Evolutionary conservation across 2,888 invertebrate species (phyloP).

Genomic region (Lumbricus terrestris): DNA sequence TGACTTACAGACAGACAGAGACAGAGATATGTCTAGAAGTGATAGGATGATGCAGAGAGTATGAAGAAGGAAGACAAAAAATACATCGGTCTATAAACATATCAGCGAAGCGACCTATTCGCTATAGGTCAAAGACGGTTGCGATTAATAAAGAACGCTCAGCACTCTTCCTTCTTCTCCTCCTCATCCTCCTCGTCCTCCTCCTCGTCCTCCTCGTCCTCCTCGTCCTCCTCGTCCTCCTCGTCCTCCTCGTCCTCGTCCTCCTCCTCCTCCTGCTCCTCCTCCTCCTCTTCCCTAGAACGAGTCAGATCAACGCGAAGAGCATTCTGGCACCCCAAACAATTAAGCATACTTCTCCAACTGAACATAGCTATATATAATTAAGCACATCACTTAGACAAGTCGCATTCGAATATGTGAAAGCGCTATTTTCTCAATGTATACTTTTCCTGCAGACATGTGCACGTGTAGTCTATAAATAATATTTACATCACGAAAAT

Average conservation of each 20-base stretch:
- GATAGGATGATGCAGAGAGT: background rate
- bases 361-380: background rate
- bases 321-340: background rate
- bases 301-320: background rate
- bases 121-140: background rate
- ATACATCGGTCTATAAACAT: background rate
- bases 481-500: too few species aligned
- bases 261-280: too few species aligned
- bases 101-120: background rate
- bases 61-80: background rate
- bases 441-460: too few species aligned
- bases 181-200: too few species aligned
- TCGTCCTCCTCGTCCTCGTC: too few species aligned
- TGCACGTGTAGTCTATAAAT: background rate
- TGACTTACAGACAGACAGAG: too few species aligned
- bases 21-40: background rate
- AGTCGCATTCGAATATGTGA: too few species aligned
- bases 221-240: too few species aligned
- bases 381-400: background rate
- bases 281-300: background rate
- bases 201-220: too few species aligned
- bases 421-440: too few species aligned
- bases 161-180: background rate
- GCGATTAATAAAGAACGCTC: background rate
- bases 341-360: background rate